A percentile compares a stretch with the other conserved stretches of the same genome.
These are phyloP conservation scores for Acanthococcus lagerstroemiae DNA, from an alignment of 2,888 invertebrate species.

Conservation along the genomic window DNA sequence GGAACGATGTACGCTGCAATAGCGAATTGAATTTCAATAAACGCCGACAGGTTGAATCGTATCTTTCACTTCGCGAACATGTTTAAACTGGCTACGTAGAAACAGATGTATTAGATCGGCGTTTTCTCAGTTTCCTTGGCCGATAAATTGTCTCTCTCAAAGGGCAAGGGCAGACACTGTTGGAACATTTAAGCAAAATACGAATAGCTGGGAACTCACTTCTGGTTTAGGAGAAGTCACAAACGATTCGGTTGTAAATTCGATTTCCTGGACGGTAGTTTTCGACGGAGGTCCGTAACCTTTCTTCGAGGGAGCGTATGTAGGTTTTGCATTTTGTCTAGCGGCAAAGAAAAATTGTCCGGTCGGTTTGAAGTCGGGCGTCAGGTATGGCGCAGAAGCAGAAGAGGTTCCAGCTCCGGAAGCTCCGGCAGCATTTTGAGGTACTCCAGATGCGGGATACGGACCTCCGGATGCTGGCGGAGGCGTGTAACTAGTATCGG, in stretches of 20 bases:
- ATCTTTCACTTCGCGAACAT: too few relatives aligned
- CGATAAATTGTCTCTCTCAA: too few relatives aligned
- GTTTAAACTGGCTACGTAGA: too few relatives aligned
- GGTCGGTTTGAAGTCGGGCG: slow-evolving; percentile 43
- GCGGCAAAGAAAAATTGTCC: slow-evolving; percentile 42
- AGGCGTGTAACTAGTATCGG: slow-evolving; percentile 21
- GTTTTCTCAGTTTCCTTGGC: too few relatives aligned
- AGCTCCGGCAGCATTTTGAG: not conserved
- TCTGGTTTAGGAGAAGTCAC: slow-evolving; percentile 22
- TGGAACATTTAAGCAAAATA: too few relatives aligned
- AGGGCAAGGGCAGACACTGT: too few relatives aligned
- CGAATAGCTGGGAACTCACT: too few relatives aligned
- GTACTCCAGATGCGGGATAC: slow-evolving; percentile 3
- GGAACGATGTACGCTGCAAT: too few relatives aligned
- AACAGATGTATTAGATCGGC: too few relatives aligned
- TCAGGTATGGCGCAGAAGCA: slow-evolving; percentile 39
- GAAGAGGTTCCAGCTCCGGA: slow-evolving; percentile 34
- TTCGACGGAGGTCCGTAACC: slow-evolving; percentile 10
- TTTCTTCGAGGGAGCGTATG: slow-evolving; percentile 6
- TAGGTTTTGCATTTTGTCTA: slow-evolving; percentile 23
- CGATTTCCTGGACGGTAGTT: slow-evolving; percentile 19
- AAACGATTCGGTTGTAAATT: slow-evolving; percentile 4
- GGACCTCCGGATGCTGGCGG: slow-evolving; percentile 16
- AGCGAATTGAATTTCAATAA: too few relatives aligned
- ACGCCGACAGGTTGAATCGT: too few relatives aligned